These are phyloP conservation scores for Apostichopus parvimensis DNA, from an alignment of 35 echinoderm and acorn worm genomes.

Conservation along the genomic window DNA sequence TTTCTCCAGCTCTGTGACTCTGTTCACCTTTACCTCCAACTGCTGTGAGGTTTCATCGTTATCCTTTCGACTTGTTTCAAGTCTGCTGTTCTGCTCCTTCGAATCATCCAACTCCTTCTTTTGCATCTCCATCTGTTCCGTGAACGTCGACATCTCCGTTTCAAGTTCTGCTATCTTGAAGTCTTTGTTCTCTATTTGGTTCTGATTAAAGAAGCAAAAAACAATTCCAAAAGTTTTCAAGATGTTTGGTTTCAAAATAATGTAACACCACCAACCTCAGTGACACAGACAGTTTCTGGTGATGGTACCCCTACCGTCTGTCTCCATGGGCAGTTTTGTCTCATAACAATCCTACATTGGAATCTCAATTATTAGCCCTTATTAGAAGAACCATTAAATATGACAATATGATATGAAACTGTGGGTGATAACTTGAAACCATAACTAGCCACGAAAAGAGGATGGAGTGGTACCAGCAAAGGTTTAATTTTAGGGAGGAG, in stretches of 20 bases:
- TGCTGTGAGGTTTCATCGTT: constrained; percentile 49
- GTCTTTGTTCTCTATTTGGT: constrained; percentile 91
- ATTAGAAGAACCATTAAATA: too few relatives aligned
- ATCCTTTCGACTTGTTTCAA: constrained; percentile 62
- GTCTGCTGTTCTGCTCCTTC: constrained; percentile 46
- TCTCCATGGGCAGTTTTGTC: too few relatives aligned
- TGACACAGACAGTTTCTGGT: background rate
- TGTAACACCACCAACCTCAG: too few relatives aligned
- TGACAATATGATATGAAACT: too few relatives aligned
- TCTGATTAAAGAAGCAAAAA: constrained; percentile 42
- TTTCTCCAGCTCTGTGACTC: constrained; percentile 63
- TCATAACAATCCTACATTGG: too few relatives aligned
- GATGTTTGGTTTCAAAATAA: too few relatives aligned
- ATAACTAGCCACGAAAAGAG: too few relatives aligned
- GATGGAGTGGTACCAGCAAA: too few relatives aligned
- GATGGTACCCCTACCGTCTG: background rate
- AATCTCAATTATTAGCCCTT: too few relatives aligned
- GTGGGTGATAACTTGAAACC: too few relatives aligned
- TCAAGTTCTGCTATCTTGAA: constrained; percentile 99
- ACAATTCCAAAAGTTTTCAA: background rate
- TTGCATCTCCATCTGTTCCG: constrained; percentile 79
- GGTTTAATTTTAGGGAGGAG: too few relatives aligned
- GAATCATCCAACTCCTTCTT: constrained; percentile 75
- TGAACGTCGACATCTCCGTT: constrained; percentile 72
- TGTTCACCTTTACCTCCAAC: constrained; percentile 54